Percentiles rank a stretch among this genome's conserved stretches.
These are phyloP conservation scores for Portunus trituberculatus DNA, from an alignment of 1,140 invertebrate genomes.

Conservation along the genomic window DNA sequence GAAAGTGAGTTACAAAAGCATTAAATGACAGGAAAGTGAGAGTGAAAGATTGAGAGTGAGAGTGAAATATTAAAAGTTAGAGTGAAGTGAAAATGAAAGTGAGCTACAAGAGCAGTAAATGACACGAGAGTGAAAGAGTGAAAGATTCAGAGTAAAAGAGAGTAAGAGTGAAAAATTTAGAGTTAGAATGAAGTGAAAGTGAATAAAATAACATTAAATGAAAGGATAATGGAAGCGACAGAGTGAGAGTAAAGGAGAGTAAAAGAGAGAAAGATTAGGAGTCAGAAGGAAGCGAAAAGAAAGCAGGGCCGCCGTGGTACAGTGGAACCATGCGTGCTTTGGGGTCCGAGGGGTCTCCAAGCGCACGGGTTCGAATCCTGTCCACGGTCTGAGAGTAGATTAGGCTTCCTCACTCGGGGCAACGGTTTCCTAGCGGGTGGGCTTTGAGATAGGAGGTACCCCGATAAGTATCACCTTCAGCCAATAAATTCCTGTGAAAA, in stretches of 20 bases:
- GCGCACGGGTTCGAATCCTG: no score
- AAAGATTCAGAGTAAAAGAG: background rate
- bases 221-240: background rate
- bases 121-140: background rate
- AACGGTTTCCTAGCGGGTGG: no score
- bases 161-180: conserved; percentile 25
- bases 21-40: no score
- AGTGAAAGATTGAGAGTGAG: background rate
- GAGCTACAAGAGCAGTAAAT: background rate
- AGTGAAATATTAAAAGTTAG: background rate
- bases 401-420: no score
- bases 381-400: no score
- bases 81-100: background rate
- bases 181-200: background rate
- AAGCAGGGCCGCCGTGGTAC: background rate
- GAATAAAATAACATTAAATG: background rate
- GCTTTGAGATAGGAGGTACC: no score
- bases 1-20: background rate
- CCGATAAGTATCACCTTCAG: background rate
- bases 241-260: background rate
- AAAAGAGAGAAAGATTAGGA: background rate
- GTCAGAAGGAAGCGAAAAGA: background rate
- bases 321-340: no score
- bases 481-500: no score
- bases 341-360: no score